Evolutionary conservation across 1,140 invertebrate genomes (phyloP).

Genomic region (Lepidotrigona ventralis): DNA sequence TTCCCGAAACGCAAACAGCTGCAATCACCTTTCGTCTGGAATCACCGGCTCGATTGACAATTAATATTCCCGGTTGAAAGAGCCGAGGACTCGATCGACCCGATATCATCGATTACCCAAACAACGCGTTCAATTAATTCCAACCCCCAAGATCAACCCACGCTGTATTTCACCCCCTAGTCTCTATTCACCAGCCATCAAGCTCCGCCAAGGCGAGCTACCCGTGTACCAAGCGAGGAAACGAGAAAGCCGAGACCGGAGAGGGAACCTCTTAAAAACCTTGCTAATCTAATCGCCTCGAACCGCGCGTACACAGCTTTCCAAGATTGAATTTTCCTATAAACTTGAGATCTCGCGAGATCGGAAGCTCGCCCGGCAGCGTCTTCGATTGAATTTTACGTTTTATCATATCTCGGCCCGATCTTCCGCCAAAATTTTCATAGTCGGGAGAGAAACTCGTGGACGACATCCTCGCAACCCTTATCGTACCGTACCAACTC

Average conservation of each 20-base stretch:
- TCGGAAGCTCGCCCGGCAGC: background rate
- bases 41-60: constrained; percentile 33
- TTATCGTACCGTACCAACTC: constrained; percentile 15
- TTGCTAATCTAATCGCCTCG: constrained; percentile 29
- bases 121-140: constrained; percentile 49
- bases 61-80: constrained; percentile 44
- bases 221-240: background rate
- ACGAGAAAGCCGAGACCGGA: background rate
- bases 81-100: constrained; percentile 24
- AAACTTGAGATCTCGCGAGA: background rate
- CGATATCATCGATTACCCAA: constrained; percentile 45
- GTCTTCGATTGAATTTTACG: constrained; percentile 11
- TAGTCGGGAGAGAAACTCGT: background rate
- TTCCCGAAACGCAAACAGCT: constrained; percentile 18
- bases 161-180: constrained; percentile 2
- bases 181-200: background rate
- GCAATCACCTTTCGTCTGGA: constrained; percentile 6
- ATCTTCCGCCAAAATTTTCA: constrained; percentile 1
- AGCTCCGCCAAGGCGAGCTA: background rate
- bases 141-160: constrained; percentile 26
- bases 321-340: constrained; percentile 28
- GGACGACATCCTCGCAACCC: background rate
- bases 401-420: background rate
- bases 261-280: constrained; percentile 23
- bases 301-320: background rate